These are phyloP conservation scores for Iselma pallidipennis DNA, from an alignment of 2,888 invertebrate species.

Conservation along the genomic window DNA sequence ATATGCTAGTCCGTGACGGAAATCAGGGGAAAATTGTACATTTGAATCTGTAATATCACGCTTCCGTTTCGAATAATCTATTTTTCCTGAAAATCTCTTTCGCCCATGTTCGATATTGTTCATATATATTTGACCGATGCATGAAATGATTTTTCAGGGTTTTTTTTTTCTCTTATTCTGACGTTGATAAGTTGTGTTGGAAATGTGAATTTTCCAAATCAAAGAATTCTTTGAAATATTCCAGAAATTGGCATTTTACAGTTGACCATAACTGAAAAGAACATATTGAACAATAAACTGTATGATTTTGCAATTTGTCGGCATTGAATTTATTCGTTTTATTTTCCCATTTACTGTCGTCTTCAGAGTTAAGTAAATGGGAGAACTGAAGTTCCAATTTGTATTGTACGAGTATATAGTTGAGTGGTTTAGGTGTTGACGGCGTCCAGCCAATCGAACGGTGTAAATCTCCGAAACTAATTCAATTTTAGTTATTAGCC, in stretches of 20 bases:
- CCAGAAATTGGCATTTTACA: neutral
- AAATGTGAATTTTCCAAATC: too few species aligned
- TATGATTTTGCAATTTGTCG: neutral
- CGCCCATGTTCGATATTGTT: neutral
- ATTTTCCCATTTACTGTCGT: neutral
- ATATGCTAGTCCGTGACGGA: neutral
- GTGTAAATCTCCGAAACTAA: constrained; percentile 33
- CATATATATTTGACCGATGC: neutral
- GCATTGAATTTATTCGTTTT: neutral
- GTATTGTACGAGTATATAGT: neutral
- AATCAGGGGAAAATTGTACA: neutral
- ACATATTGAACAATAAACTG: neutral
- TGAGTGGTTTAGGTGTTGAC: neutral
- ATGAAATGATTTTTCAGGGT: too few species aligned
- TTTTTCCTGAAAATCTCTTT: neutral
- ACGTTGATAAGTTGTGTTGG: too few species aligned
- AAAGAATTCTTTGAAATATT: too few species aligned
- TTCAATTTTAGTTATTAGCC: constrained; percentile 35
- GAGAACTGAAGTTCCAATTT: neutral
- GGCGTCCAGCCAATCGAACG: neutral
- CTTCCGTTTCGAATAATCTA: neutral
- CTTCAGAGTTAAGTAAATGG: neutral
- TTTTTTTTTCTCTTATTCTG: too few species aligned
- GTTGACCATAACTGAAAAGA: neutral
- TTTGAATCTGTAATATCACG: neutral